Base-by-base conservation (phyloP, 2,113 vertebrate genomes). In the Thinocorus orbignyianus region DNA sequence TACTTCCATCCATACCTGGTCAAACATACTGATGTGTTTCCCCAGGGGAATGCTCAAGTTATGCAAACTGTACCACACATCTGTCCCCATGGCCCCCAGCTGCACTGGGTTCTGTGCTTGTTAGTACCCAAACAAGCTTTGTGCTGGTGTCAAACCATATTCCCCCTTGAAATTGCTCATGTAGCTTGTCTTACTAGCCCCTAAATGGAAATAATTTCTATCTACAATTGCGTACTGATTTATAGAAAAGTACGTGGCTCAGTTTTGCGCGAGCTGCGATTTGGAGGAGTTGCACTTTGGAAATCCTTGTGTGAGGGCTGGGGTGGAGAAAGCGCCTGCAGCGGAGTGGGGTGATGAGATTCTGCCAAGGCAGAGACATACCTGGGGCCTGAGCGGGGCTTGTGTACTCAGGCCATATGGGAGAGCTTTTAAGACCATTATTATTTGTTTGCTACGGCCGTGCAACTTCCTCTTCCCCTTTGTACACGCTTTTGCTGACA, bases 341-440 rank as follows among this genome's bases (percentile, higher is more conserved):
- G 69, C 55, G 52, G 54, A 14, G 31, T n/a, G 23, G 35, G 35
- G 15, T 46, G 68, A 70, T 86, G 86, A 61, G 68, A 58, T 77
- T 79, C 58, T 90, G 79, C 85, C 65, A 64, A 68, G 86, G 73
- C 78, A 87, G 66, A 82, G n/a, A 9, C 25, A 9, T 73, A 94
- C 79, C 79, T 86, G 82, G 77, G 86, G 54, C 71, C 76, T 54
- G 71, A 88, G 95, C 41, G 76, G 62, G 58, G 49, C 76, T 71
- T 78, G 76, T 94, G 76, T 92, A 65, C 95, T 88, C 55, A 81
- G 60, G 76, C 76, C 86, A 90, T 92, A 93, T 94, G 92, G 96
- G 92, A 94, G 94, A 94, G 80, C 92, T 95, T 92, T 95, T 96
- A 96, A 94, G 80, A 92, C 60, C 88, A 78, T 77, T 94, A 92